Conservation (phyloP, 2,113 vertebrate species). For the Thermophis baileyi region DNA sequence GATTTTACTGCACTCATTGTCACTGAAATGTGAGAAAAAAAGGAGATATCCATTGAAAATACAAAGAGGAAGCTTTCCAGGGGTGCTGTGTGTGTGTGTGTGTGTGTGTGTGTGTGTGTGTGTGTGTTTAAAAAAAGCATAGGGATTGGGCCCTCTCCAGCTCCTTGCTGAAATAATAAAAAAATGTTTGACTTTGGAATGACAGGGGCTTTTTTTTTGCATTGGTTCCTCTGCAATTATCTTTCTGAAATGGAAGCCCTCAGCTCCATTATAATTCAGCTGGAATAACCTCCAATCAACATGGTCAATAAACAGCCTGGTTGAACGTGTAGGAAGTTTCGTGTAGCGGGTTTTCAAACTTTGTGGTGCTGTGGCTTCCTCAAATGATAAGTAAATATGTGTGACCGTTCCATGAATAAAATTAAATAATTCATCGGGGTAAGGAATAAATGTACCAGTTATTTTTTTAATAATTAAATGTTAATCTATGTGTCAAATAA, state of each 20-base stretch:
- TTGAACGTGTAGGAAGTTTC: not conserved
- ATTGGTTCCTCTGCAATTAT: not conserved
- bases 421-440: not conserved
- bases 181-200: not conserved
- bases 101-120: no score
- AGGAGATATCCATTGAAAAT: constrained; percentile 19
- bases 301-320: not conserved
- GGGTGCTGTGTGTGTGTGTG: not conserved
- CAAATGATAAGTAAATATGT: not conserved
- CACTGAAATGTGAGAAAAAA: constrained; percentile 41
- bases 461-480: not conserved
- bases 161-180: not conserved
- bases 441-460: not conserved
- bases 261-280: not conserved
- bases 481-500: not conserved
- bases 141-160: no score
- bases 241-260: not conserved
- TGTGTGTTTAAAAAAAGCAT: not conserved
- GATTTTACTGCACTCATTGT: constrained; percentile 53
- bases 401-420: not conserved
- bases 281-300: not conserved
- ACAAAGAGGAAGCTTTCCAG: constrained; percentile 4
- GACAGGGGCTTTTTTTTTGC: no score
- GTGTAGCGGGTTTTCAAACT: not conserved
- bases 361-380: not conserved